These are phyloP conservation scores for Sinohyriopsis cumingii DNA, from an alignment of 2,888 invertebrate species.

Conservation along the genomic window DNA sequence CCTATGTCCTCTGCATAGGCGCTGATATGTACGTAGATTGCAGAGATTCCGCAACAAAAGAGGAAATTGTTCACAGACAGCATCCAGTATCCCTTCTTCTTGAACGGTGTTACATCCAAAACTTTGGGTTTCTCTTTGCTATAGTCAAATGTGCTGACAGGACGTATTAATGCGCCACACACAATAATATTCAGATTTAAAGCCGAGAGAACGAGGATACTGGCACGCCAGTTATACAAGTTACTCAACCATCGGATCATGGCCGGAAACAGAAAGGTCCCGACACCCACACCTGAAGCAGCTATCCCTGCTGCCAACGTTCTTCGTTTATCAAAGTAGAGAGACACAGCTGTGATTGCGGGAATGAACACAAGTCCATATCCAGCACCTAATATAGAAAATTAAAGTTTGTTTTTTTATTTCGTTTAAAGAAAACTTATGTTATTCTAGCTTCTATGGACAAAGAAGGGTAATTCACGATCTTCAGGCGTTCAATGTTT, in stretches of 20 bases:
- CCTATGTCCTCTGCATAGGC: conserved; percentile 40
- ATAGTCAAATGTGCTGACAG: conserved; percentile 33
- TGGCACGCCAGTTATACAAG: conserved; percentile 46
- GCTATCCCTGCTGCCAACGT: conserved; percentile 53
- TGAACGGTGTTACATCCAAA: conserved; percentile 42
- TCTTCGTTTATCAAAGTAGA: conserved; percentile 48
- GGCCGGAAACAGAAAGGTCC: conserved; percentile 51
- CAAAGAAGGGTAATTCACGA: too few species aligned
- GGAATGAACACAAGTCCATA: conserved; percentile 51
- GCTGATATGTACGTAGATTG: conserved; percentile 50
- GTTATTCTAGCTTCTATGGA: too few species aligned
- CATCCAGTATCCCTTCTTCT: conserved; percentile 39
- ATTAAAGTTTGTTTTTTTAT: not conserved
- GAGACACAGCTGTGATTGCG: conserved; percentile 44
- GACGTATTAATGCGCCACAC: conserved; percentile 44
- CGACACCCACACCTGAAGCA: conserved; percentile 53
- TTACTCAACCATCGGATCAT: conserved; percentile 46
- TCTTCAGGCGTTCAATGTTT: too few species aligned
- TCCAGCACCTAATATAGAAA: conserved; percentile 47
- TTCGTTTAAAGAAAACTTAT: not conserved
- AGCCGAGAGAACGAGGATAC: conserved; percentile 49
- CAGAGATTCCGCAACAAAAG: conserved; percentile 48
- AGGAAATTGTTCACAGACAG: conserved; percentile 48
- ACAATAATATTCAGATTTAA: conserved; percentile 48
- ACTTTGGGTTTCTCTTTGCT: conserved; percentile 23